Conservation (phyloP, 2,888 invertebrate genomes). For the Eubasilissa splendida region DNA sequence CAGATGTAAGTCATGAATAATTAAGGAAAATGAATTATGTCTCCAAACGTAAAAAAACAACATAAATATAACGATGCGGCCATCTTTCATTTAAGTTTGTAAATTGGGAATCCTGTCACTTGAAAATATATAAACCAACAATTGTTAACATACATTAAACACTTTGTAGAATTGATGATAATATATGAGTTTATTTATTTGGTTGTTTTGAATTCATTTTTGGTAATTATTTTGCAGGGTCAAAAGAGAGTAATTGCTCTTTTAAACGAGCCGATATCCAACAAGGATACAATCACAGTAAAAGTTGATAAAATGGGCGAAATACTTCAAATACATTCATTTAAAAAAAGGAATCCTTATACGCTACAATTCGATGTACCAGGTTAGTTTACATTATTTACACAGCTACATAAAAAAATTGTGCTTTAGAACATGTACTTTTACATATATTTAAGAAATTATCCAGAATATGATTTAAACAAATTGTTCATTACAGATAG, state of each 20-base stretch:
- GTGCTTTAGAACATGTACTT: background rate
- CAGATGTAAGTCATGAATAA: too few species aligned
- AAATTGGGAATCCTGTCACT: background rate
- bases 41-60: too few species aligned
- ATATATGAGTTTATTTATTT: background rate
- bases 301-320: slow-evolving; percentile 88
- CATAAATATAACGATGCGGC: too few species aligned
- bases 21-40: too few species aligned
- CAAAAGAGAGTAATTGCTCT: slow-evolving; percentile 88
- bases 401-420: background rate
- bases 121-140: background rate
- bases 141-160: background rate
- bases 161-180: background rate
- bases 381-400: slow-evolving; percentile 64
- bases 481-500: slow-evolving; percentile 72
- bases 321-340: slow-evolving; percentile 80
- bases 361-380: slow-evolving; percentile 89
- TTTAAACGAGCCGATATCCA: slow-evolving; percentile 83
- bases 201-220: background rate
- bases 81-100: too few species aligned
- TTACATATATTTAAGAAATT: background rate
- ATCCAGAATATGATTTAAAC: background rate
- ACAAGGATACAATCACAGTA: slow-evolving; percentile 84
- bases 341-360: slow-evolving; percentile 87
- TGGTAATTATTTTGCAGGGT: slow-evolving; percentile 71